phyloP scores from a whole-genome alignment of 2,113 vertebrate species.

The Hypocryptadius cinnamomeus region DNA sequence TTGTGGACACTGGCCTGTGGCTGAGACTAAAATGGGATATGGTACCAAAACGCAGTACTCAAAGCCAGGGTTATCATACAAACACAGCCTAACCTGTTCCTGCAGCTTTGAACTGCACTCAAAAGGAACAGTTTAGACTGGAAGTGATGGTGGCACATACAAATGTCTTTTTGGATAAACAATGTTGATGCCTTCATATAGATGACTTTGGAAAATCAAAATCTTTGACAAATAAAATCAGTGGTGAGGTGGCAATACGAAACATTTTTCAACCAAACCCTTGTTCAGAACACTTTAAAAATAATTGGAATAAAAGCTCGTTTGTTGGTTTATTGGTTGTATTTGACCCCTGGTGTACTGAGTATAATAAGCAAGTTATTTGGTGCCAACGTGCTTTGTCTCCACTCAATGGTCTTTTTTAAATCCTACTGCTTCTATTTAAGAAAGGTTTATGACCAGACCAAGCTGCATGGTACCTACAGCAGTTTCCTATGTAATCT shows the following conservation, averaged over 20 bases:
- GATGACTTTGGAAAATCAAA: background rate
- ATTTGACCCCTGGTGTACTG: background rate
- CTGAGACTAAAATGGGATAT: background rate
- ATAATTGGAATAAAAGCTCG: background rate
- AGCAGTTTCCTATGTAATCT: background rate
- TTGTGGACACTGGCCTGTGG: background rate
- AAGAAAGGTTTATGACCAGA: background rate
- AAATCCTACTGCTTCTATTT: background rate
- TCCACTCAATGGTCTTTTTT: background rate
- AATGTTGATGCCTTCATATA: background rate
- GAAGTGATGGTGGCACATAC: background rate
- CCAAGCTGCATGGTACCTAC: background rate
- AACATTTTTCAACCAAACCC: background rate
- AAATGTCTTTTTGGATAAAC: background rate
- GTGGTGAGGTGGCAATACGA: background rate
- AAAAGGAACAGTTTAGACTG: background rate
- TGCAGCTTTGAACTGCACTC: background rate
- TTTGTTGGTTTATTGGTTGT: background rate
- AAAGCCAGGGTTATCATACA: background rate
- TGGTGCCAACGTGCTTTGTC: background rate
- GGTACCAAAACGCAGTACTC: background rate
- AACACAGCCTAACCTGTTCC: background rate
- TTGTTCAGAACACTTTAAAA: background rate
- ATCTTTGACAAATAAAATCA: background rate
- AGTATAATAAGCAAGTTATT: background rate